Percentiles rank a stretch among this genome's conserved stretches.
phyloP scores from a whole-genome alignment of 1,140 invertebrate species.

The Atta cephalotes region DNA sequence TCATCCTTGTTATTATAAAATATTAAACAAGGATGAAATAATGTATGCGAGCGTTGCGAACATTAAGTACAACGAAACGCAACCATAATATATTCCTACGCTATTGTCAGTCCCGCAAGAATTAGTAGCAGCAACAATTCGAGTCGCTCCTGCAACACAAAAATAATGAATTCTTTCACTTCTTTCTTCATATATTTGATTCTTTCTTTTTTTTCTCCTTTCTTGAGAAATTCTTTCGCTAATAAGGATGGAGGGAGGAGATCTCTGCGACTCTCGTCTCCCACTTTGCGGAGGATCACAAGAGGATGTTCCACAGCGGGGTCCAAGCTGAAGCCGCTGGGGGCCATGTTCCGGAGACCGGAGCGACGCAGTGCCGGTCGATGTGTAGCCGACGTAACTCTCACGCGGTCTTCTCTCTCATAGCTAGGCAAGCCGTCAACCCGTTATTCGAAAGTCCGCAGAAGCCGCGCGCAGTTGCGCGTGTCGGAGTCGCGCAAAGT shows the following conservation, averaged over 20 bases:
- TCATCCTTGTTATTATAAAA: too few species aligned
- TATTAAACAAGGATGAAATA: too few species aligned
- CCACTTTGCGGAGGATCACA: constrained; percentile 25
- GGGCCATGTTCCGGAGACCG: constrained; percentile 1
- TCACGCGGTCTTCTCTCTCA: neutral
- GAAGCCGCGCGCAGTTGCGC: constrained; percentile 35
- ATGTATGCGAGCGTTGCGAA: too few species aligned
- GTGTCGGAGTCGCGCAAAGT: constrained; percentile 18
- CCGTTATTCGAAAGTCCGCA: constrained; percentile 56
- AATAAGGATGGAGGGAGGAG: neutral
- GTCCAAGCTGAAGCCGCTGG: neutral
- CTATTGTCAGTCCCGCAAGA: neutral
- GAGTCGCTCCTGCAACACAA: neutral
- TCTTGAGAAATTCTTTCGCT: neutral
- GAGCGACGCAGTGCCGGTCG: constrained; percentile 41
- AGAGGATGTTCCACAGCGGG: neutral
- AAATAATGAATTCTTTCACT: neutral
- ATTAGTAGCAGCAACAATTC: neutral
- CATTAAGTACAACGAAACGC: too few species aligned
- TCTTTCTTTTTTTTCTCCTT: neutral
- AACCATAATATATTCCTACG: neutral
- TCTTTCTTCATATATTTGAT: neutral
- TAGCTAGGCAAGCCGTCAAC: neutral
- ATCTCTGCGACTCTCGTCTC: constrained; percentile 33
- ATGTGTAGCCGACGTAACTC: neutral